These are phyloP conservation scores for Xyrauchen texanus DNA, from an alignment of 2,113 vertebrate species.

Conservation along the genomic window DNA sequence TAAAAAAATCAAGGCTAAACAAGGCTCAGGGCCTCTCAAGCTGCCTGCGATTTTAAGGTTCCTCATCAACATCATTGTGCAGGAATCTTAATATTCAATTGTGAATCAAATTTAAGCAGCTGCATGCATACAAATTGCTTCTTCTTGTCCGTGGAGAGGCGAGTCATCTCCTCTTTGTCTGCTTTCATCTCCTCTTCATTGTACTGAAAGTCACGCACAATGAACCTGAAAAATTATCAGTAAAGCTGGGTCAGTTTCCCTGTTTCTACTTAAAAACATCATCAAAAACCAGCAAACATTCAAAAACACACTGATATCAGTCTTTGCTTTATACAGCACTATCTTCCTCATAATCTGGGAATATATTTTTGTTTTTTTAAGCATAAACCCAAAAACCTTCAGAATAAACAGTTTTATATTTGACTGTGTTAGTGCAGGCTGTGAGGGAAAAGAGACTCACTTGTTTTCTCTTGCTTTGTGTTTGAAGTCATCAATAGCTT, in stretches of 20 bases:
- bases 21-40: not conserved
- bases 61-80: constrained; percentile 26
- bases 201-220: constrained; percentile 95
- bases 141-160: constrained; percentile 96
- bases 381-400: too few relatives aligned
- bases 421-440: not conserved
- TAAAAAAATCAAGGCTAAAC: not conserved
- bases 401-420: too few relatives aligned
- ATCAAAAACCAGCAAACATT: not conserved
- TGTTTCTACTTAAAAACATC: not conserved
- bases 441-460: constrained; percentile 72
- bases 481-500: constrained; percentile 95
- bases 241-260: not conserved
- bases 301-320: not conserved
- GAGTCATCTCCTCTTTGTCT: constrained; percentile 95
- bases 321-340: not conserved
- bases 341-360: not conserved
- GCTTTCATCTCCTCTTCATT: constrained; percentile 98
- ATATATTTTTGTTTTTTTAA: not conserved
- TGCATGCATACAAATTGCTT: constrained; percentile 89
- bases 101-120: constrained; percentile 2
- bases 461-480: constrained; percentile 95
- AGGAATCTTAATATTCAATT: constrained; percentile 14
- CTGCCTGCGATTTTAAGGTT: constrained; percentile 20
- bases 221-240: constrained; percentile 76